These are phyloP conservation scores for Ophion slaviceki DNA, from an alignment of 2,888 invertebrate genomes.

Conservation along the genomic window DNA sequence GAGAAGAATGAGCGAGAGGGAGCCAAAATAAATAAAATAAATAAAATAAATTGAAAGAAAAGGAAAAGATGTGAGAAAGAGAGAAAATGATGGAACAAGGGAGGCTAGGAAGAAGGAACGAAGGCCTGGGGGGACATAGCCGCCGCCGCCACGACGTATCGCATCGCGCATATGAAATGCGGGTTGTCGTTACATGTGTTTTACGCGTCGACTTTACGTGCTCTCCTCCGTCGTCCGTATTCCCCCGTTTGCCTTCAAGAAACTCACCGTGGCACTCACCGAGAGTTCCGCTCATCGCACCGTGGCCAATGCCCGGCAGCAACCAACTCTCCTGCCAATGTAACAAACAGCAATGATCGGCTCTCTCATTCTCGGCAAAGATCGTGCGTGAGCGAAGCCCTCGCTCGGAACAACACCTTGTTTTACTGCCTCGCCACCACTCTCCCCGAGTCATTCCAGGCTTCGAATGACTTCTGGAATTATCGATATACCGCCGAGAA, in stretches of 20 bases:
- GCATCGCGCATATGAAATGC: conserved; percentile 72
- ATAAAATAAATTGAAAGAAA: conserved; percentile 67
- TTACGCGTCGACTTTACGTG: conserved; percentile 62
- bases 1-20: conserved; percentile 20
- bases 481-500: conserved; percentile 31
- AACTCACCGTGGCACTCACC: conserved; percentile 10
- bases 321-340: conserved; percentile 3
- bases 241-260: conserved; percentile 7
- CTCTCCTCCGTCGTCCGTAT: conserved; percentile 46
- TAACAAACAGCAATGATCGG: conserved; percentile 43
- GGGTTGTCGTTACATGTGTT: conserved; percentile 64
- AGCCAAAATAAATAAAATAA: conserved; percentile 57
- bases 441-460: conserved; percentile 35
- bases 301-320: conserved; percentile 47
- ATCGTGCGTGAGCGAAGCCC: conserved; percentile 20
- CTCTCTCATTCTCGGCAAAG: conserved; percentile 9
- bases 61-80: conserved; percentile 54
- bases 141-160: conserved; percentile 55
- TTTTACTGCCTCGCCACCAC: conserved; percentile 42
- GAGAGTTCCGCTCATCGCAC: conserved; percentile 28
- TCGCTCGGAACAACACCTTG: conserved; percentile 11
- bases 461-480: conserved; percentile 49
- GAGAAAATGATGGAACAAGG: conserved; percentile 48
- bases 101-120: conserved; percentile 33
- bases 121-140: conserved; percentile 33